A percentile compares a stretch with the other conserved stretches of the same genome.
These are phyloP conservation scores for Sycobia sp. DNA, from an alignment of 1,140 invertebrate species.

Conservation along the genomic window DNA sequence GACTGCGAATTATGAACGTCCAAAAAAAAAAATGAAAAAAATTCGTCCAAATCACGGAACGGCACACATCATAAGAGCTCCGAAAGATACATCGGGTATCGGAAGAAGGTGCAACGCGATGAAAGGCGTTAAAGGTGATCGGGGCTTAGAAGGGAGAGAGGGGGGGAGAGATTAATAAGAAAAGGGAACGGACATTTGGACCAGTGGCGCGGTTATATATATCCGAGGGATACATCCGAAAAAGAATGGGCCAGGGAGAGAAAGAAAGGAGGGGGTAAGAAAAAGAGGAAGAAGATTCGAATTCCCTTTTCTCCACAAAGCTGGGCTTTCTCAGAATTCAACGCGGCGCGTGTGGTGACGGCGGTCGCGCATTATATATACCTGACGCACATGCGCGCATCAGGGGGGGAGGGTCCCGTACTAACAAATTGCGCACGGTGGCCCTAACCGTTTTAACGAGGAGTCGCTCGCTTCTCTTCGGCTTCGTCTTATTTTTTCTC, in stretches of 20 bases:
- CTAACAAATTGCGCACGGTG: constrained; percentile 47
- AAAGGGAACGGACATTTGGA: too few relatives aligned
- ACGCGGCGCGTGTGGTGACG: background rate
- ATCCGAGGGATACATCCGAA: background rate
- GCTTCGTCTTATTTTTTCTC: too few relatives aligned
- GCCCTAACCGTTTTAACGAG: constrained; percentile 32
- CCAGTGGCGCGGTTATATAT: too few relatives aligned
- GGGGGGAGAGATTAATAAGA: constrained; percentile 11
- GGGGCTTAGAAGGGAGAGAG: constrained; percentile 29
- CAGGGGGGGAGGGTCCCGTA: constrained; percentile 32
- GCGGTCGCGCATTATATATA: constrained; percentile 2
- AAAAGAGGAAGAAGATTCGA: background rate
- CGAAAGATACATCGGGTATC: too few relatives aligned
- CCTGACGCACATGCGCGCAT: too few relatives aligned
- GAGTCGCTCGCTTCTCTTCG: constrained; percentile 13
- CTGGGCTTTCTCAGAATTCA: constrained; percentile 18
- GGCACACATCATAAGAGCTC: too few relatives aligned
- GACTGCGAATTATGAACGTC: too few relatives aligned
- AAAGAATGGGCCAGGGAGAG: background rate
- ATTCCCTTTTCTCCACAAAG: background rate
- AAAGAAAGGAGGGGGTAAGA: background rate
- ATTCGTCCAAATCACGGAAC: too few relatives aligned
- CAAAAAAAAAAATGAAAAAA: too few relatives aligned
- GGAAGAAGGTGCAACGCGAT: too few relatives aligned
- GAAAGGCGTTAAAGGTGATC: too few relatives aligned